Evolutionary conservation across 2,888 invertebrate species (phyloP).

Genomic region (Leptinotarsa tumamoca): DNA sequence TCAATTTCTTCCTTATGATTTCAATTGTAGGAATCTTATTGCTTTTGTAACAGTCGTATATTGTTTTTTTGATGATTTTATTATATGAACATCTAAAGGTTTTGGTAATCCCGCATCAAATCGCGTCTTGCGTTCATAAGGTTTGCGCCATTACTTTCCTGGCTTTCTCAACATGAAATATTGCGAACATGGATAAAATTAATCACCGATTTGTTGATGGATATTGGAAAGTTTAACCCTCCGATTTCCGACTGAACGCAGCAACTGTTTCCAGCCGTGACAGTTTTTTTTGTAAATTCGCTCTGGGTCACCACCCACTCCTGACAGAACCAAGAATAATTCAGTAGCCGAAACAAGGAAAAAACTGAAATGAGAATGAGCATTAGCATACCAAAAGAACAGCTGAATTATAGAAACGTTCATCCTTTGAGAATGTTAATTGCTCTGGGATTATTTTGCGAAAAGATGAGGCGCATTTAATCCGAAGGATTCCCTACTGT

Average conservation of each 20-base stretch:
- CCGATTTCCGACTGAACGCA: background rate
- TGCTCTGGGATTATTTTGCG: slow-evolving; percentile 41
- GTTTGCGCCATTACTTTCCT: no score
- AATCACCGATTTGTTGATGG: no score
- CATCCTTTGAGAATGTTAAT: slow-evolving; percentile 35
- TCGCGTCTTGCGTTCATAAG: no score
- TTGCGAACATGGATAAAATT: no score
- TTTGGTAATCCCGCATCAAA: no score
- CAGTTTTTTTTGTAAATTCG: background rate
- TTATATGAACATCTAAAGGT: no score
- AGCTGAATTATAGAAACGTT: slow-evolving; percentile 28
- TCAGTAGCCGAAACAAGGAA: background rate
- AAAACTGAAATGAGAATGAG: slow-evolving; percentile 27
- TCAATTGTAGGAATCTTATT: no score
- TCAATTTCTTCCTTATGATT: no score
- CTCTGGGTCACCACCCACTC: background rate
- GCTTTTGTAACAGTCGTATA: no score
- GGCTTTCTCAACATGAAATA: no score
- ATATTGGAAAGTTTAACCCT: background rate
- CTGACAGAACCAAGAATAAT: background rate
- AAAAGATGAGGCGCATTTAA: slow-evolving; percentile 36
- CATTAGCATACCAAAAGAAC: slow-evolving; percentile 41
- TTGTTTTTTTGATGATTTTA: no score
- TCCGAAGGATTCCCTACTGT: slow-evolving; percentile 27
- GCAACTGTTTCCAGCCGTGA: background rate